Evolutionary conservation across 2,113 vertebrate species (phyloP).

Genomic region (Probosciger aterrimus): DNA sequence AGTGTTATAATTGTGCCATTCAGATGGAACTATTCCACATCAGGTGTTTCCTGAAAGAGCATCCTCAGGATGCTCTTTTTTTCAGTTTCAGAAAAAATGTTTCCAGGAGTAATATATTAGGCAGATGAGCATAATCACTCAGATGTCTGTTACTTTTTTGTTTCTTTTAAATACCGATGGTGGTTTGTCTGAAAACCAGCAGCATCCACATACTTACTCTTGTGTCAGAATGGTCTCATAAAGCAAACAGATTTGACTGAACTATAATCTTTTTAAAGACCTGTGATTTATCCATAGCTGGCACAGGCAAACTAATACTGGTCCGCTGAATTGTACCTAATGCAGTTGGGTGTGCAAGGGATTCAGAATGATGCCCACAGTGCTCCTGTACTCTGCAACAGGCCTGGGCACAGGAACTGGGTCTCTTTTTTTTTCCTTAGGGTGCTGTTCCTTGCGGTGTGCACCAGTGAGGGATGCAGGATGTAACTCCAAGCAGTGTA

Average conservation of each 20-base stretch:
- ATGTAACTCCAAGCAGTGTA: neutral
- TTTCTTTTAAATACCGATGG: neutral
- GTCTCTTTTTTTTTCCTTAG: neutral
- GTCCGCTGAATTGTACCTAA: neutral
- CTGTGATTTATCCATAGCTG: neutral
- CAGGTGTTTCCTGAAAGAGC: constrained; percentile 24
- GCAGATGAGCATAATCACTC: neutral
- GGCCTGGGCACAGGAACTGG: neutral
- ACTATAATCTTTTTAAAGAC: neutral
- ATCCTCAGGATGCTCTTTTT: neutral
- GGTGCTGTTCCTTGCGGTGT: fast-evolving
- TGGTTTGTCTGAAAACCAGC: neutral
- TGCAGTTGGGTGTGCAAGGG: neutral
- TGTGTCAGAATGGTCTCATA: neutral
- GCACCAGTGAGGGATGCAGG: fast-evolving
- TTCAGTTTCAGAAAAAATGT: neutral
- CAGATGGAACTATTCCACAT: neutral
- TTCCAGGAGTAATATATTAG: neutral
- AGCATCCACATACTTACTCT: neutral
- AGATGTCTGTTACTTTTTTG: neutral
- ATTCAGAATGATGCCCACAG: neutral
- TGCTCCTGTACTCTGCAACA: neutral
- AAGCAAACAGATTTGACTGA: neutral
- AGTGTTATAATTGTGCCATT: neutral
- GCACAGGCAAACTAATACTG: neutral